Evolutionary conservation across 2,888 invertebrate species (phyloP), one percentile per base, ranked within the genome.

Genomic region (Nebria brevicollis): DNA sequence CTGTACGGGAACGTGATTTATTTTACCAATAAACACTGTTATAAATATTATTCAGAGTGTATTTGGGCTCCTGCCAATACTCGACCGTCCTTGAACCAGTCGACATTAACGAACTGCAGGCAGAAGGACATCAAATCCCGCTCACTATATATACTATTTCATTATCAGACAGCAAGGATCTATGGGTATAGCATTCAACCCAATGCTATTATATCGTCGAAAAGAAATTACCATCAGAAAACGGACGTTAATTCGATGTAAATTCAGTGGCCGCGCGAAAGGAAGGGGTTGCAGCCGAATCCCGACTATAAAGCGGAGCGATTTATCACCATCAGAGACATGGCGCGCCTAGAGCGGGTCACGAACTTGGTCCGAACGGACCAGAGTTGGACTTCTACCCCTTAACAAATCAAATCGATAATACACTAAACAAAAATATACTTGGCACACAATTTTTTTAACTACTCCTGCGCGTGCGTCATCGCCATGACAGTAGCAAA

Each of bases 171-270:
- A 68, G 75, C 75, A 72, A 75, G 70, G 80, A 80, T 75, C 80
- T 80, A 75, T 72, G 79, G 80, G 64, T 65, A 78, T 72, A 73
- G 65, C 72, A 72, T 64, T 73, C 20, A 72, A 72, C 7, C 54
- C 64, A 66, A 75, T 70, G 72, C 75, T 41, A 72, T 75, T 79
- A 75, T 80, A 80, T 75, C 80, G 80, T 75, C 70, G 80, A 79
- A 80, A 80, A 80, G 80, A 80, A 80, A 80, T 80, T 80, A 80
- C 80, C 80, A 80, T 80, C 80, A 75, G 80, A 80, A 80, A 80
- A 80, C 75, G 80, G 80, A 80, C 75, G 68, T 80, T 80, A 80
- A 80, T 80, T 80, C 80, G 75, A 75, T 80, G 80, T 80, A 80
- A 80, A 80, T 80, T 80, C 80, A 80, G 80, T 80, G 70, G 80